Evolutionary conservation across 1,140 invertebrate species (phyloP).

Genomic region (Eumeta japonica): DNA sequence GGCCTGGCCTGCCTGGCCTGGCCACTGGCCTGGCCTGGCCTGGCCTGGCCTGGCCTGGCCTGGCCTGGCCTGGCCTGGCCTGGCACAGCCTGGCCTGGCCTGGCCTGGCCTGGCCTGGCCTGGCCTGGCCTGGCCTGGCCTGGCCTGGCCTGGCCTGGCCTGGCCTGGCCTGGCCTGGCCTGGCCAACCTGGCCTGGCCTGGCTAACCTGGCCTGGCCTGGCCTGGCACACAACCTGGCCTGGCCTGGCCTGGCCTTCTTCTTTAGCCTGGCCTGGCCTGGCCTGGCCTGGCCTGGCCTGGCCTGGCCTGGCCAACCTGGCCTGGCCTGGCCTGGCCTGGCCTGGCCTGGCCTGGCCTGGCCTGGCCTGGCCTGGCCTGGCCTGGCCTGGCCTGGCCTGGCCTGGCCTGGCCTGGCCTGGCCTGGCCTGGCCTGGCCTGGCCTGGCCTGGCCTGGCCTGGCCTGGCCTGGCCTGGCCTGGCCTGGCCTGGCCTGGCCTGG

Average conservation of each 20-base stretch:
- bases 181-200: no score
- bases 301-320: no score
- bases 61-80: constrained; percentile 1
- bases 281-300: constrained; percentile 10
- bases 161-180: no score
- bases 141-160: constrained; percentile 1
- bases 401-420: background rate
- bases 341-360: constrained; percentile 6
- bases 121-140: constrained; percentile 1
- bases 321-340: constrained; percentile 6
- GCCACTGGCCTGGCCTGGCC: no score
- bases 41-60: constrained; percentile 1
- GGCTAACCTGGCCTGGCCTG: background rate
- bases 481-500: background rate
- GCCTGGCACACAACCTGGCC: no score
- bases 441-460: constrained; percentile 1
- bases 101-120: constrained; percentile 1
- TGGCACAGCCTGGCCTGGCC: no score
- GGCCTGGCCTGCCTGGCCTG: background rate
- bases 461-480: background rate
- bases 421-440: background rate
- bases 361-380: constrained; percentile 1
- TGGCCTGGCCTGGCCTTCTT: background rate
- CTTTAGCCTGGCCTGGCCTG: constrained; percentile 7
- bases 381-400: constrained; percentile 1